Percentiles rank a stretch among this genome's conserved stretches.
phyloP scores from a whole-genome alignment of 2,888 invertebrate species.

The Palloptera scutellata region DNA sequence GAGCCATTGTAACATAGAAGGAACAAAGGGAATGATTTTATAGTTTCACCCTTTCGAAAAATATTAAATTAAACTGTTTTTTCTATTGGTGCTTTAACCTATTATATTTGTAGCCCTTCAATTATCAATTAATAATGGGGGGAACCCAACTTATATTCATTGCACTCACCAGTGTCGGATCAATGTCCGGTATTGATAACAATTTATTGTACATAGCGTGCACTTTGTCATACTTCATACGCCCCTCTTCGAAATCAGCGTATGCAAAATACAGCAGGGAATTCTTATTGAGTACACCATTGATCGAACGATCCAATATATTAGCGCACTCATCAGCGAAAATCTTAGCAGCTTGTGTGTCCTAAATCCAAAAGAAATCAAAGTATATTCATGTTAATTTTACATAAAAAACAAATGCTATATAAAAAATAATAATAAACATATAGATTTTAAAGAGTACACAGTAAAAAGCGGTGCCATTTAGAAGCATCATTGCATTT shows the following conservation, averaged over 20 bases:
- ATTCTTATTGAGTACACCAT: conserved; percentile 86
- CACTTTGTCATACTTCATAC: conserved; percentile 94
- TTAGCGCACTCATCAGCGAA: conserved; percentile 95
- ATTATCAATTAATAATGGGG: too few species aligned
- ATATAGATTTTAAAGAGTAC: conserved; percentile 33
- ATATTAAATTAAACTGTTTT: too few species aligned
- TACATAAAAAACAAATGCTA: conserved; percentile 11
- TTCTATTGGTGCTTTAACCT: neutral
- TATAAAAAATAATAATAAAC: conserved; percentile 8
- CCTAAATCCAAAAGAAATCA: conserved; percentile 66
- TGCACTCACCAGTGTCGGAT: conserved; percentile 86
- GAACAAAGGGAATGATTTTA: too few species aligned
- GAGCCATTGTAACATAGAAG: too few species aligned
- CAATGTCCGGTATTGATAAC: conserved; percentile 86
- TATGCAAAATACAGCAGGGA: conserved; percentile 97
- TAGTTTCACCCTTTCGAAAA: too few species aligned
- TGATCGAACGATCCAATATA: conserved; percentile 94
- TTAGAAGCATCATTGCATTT: conserved; percentile 58
- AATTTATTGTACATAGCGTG: conserved; percentile 95
- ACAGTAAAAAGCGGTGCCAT: conserved; percentile 52
- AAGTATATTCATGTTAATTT: neutral
- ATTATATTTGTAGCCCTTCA: neutral
- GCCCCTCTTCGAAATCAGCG: conserved; percentile 97
- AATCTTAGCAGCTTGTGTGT: conserved; percentile 89
- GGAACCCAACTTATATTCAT: neutral